phyloP scores from a whole-genome alignment of 1,140 invertebrate species.

The Homalodisca vitripennis region DNA sequence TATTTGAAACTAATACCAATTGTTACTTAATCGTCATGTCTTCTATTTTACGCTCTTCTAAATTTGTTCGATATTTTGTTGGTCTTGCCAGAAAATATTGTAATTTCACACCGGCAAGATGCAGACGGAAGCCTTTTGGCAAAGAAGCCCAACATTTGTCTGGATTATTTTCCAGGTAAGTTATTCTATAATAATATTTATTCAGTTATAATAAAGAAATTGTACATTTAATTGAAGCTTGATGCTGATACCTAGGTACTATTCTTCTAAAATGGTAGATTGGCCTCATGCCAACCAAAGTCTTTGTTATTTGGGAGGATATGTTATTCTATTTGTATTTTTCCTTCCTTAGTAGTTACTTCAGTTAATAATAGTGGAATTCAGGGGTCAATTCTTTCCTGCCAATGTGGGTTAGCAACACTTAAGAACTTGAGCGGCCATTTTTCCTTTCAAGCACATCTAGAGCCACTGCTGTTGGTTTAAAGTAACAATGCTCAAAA shows the following conservation, averaged over 20 bases:
- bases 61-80: conserved; percentile 66
- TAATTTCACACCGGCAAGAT: conserved; percentile 57
- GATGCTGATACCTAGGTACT: background rate
- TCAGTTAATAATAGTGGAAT: too few relatives aligned
- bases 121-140: conserved; percentile 52
- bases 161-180: conserved; percentile 50
- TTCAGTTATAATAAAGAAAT: background rate
- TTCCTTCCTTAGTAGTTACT: too few relatives aligned
- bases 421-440: too few relatives aligned
- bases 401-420: too few relatives aligned
- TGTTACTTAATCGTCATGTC: too few relatives aligned
- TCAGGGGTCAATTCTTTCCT: too few relatives aligned
- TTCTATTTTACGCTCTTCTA: conserved; percentile 63
- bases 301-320: too few relatives aligned
- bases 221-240: background rate
- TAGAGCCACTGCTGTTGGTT: too few relatives aligned
- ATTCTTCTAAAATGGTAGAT: background rate
- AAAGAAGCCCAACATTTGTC: conserved; percentile 50
- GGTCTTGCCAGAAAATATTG: conserved; percentile 63
- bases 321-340: too few relatives aligned
- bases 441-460: too few relatives aligned
- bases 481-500: too few relatives aligned
- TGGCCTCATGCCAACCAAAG: background rate
- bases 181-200: conserved; percentile 18
- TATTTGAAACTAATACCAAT: too few relatives aligned